Conservation (phyloP, 1,140 invertebrate species). For the Drosophila seguyi region DNA sequence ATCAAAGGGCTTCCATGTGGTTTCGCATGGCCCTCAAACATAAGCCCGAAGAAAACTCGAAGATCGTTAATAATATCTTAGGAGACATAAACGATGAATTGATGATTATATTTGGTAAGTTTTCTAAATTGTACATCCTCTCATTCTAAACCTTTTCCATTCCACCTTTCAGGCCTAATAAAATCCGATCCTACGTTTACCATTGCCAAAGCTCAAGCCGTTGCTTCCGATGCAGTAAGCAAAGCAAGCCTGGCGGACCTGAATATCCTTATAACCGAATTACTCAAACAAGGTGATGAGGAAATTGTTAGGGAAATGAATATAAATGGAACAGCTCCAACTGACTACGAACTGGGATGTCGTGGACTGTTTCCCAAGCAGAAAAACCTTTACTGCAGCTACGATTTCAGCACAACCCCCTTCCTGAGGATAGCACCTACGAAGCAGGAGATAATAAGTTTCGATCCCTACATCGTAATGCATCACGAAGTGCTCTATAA, state of each 20-base stretch:
- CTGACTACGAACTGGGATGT: constrained; percentile 92
- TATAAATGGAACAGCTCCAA: background rate
- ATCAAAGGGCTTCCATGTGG: constrained; percentile 37
- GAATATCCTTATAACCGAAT: background rate
- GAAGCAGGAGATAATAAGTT: constrained; percentile 94
- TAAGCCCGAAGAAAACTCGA: constrained; percentile 1
- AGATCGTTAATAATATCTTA: constrained; percentile 6
- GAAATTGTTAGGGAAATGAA: constrained; percentile 27
- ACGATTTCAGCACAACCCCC: constrained; percentile 89
- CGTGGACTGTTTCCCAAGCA: constrained; percentile 90
- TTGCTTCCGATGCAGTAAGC: background rate
- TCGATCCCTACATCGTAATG: constrained; percentile 93
- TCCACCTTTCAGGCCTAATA: background rate
- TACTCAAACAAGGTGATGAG: constrained; percentile 11
- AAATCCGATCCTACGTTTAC: constrained; percentile 1
- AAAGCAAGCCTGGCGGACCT: background rate
- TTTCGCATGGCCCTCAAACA: constrained; percentile 36
- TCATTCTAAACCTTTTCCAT: no score
- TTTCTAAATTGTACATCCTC: fast-evolving
- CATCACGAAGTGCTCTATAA: constrained; percentile 95
- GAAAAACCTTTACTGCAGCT: constrained; percentile 90
- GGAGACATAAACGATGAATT: constrained; percentile 8
- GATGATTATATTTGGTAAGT: constrained; percentile 27
- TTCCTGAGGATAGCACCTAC: constrained; percentile 93
- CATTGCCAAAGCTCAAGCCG: background rate